phyloP scores from a whole-genome alignment of 2,888 invertebrate species.

The Hetaerina titia region DNA sequence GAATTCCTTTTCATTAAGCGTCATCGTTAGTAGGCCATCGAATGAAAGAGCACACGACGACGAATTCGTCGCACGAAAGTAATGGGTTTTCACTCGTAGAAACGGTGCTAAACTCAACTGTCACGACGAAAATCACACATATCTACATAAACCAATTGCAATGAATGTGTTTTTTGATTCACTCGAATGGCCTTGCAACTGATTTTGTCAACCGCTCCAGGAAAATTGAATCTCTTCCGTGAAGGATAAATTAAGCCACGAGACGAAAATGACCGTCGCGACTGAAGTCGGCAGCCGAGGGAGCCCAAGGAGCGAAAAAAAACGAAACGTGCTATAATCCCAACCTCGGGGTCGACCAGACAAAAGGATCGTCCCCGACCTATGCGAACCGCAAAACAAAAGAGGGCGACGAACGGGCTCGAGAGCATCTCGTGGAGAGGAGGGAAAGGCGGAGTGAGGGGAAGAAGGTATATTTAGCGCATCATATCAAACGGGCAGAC shows the following conservation, averaged over 20 bases:
- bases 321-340: neutral
- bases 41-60: too few relatives aligned
- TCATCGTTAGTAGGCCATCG: too few relatives aligned
- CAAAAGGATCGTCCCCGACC: conserved; percentile 28
- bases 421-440: neutral
- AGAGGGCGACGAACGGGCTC: conserved; percentile 1
- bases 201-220: neutral
- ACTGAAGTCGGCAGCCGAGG: neutral
- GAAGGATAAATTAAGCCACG: conserved; percentile 20
- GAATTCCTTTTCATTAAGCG: too few relatives aligned
- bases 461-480: neutral
- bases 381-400: conserved; percentile 28
- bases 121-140: neutral
- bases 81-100: too few relatives aligned
- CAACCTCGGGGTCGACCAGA: neutral
- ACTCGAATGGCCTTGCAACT: neutral
- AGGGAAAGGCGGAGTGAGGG: neutral
- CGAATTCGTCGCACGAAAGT: too few relatives aligned
- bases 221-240: neutral
- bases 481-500: conserved; percentile 31
- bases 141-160: neutral
- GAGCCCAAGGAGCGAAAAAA: neutral
- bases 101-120: too few relatives aligned
- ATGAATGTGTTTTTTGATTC: neutral
- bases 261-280: neutral